Evolutionary conservation across 2,113 vertebrate species (phyloP), one percentile per base, ranked within the genome.

Genomic region (Pelecanus crispus): DNA sequence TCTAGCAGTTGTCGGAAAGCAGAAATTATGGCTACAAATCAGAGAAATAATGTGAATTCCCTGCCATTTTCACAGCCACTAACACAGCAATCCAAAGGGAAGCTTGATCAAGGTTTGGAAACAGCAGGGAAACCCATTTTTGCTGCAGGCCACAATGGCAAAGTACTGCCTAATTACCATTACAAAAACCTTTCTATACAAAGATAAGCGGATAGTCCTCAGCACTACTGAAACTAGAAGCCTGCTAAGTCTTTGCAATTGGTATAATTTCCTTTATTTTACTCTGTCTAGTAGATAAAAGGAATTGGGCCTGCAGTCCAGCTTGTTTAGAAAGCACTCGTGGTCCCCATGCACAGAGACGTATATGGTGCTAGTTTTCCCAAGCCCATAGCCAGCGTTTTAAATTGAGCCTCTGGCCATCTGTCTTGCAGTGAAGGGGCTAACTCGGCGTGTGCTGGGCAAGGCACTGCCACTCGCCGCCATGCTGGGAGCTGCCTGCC

Each of bases 311-410:
- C 58, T 8, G 29, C 66, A 42, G 50, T 9, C 66, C 36, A 9
- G 38, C 65, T 22, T 21, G 66, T 20, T 61, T 17, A 18, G 38
- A 21, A 24, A n/a, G 53, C 25, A 10, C 36, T 17, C 38, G 0
- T 1, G 9, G 32, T 61, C 40, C 52, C 31, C 17, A 2, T 0
- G 22, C 32, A 11, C 2, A 7, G 9, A 36, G n/a, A 15, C 7
- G 2, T 2, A 10, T 0, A 1, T 0, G 22, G 44, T 8, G 74
- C 58, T 5, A 3, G 10, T 44, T 85, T 36, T 40, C 47, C 28
- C 53, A 20, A 14, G 6, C 25, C 22, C 6, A 2, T 0, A 42
- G 32, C 19, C 7, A 10, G 16, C 7, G 12, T 5, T 36, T 28
- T 2, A 4, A 9, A 42, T 7, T 1, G 11, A 72, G n/a, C n/a